These are phyloP conservation scores for Lepidurus arcticus DNA, from an alignment of 1,140 invertebrate genomes.

Conservation along the genomic window DNA sequence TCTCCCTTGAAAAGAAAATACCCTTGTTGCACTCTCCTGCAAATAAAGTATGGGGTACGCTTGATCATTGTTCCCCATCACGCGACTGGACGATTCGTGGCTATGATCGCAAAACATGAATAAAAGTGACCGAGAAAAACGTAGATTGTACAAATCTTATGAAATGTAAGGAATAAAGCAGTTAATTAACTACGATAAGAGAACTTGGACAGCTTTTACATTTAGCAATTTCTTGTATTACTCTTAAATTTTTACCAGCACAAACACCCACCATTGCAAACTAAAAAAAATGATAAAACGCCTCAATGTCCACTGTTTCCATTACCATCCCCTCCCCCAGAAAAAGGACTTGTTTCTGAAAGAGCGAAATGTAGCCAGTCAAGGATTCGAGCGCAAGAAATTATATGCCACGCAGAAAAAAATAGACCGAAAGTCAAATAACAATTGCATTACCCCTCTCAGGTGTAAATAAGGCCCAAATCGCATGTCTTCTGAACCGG, in stretches of 20 bases:
- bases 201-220: background rate
- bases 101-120: background rate
- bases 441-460: background rate
- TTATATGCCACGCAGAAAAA: background rate
- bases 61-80: background rate
- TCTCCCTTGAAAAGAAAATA: background rate
- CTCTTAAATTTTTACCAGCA: background rate
- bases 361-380: background rate
- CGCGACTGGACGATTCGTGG: background rate
- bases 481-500: background rate
- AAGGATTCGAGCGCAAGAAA: background rate
- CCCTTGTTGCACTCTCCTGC: background rate
- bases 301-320: background rate
- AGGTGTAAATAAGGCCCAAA: conserved; percentile 19
- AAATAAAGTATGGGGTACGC: background rate
- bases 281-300: background rate
- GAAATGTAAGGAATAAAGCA: background rate
- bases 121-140: background rate
- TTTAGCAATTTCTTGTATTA: conserved; percentile 18
- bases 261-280: background rate
- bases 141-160: conserved; percentile 12
- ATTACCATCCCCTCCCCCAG: background rate
- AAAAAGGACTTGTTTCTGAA: background rate
- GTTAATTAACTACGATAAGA: background rate
- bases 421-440: background rate